Percentiles rank a stretch among this genome's conserved stretches.
Evolutionary conservation across 2,888 invertebrate species (phyloP).

Genomic region (Caenorhabditis plicata): DNA sequence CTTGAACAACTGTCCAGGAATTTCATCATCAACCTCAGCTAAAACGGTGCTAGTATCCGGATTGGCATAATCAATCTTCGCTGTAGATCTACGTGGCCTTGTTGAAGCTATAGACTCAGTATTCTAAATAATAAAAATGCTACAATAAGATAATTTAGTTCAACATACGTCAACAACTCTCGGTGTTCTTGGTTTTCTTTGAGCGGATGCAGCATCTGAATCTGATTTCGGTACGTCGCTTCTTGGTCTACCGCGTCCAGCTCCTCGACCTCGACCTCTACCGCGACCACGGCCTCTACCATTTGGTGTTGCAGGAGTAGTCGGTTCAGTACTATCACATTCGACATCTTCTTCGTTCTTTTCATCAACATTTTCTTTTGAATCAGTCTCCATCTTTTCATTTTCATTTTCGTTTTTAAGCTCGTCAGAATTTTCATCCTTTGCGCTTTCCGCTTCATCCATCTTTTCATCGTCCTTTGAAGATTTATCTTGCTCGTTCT

Average conservation of each 20-base stretch:
- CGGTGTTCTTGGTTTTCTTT: slow-evolving; percentile 19
- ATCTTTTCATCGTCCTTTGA: slow-evolving; percentile 11
- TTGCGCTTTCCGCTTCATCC: slow-evolving; percentile 14
- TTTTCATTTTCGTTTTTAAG: too few relatives aligned
- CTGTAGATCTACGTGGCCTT: slow-evolving; percentile 60
- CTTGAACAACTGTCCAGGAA: slow-evolving; percentile 59
- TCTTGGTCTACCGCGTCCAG: slow-evolving; percentile 46
- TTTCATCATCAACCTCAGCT: slow-evolving; percentile 60
- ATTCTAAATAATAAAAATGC: slow-evolving; percentile 3
- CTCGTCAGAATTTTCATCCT: too few relatives aligned
- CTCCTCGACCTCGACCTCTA: too few relatives aligned
- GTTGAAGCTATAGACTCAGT: slow-evolving; percentile 46
- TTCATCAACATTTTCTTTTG: too few relatives aligned
- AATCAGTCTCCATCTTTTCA: too few relatives aligned
- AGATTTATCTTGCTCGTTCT: slow-evolving; percentile 16
- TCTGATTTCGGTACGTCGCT: background rate
- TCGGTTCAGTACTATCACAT: too few relatives aligned
- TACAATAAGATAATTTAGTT: too few relatives aligned
- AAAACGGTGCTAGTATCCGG: slow-evolving; percentile 58
- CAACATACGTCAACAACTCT: slow-evolving; percentile 12
- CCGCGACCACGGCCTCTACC: too few relatives aligned
- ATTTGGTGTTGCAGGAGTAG: too few relatives aligned
- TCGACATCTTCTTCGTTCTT: too few relatives aligned
- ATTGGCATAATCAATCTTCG: slow-evolving; percentile 61
- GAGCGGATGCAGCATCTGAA: slow-evolving; percentile 2